These are phyloP conservation scores for Hyles lineata DNA, from an alignment of 2,888 invertebrate genomes.

Conservation along the genomic window DNA sequence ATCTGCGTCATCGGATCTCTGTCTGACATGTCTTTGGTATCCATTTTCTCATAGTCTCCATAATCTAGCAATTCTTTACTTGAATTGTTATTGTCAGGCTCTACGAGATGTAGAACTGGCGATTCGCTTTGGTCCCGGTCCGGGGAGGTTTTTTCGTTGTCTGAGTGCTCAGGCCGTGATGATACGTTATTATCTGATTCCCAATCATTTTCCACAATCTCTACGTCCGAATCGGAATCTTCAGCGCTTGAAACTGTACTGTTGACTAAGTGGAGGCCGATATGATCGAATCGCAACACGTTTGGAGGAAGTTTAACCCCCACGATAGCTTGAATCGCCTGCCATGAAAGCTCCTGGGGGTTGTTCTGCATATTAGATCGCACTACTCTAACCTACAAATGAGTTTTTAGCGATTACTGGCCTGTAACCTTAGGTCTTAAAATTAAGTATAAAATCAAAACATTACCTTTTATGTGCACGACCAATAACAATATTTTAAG, in stretches of 20 bases:
- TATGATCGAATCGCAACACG: constrained; percentile 83
- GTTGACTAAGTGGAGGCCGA: constrained; percentile 80
- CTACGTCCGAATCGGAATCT: constrained; percentile 82
- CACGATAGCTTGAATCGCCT: constrained; percentile 84
- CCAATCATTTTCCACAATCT: constrained; percentile 83
- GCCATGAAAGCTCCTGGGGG: constrained; percentile 86
- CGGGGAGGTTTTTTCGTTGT: constrained; percentile 77
- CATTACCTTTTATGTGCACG: constrained; percentile 77
- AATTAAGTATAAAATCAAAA: constrained; percentile 45
- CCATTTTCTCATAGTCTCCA: constrained; percentile 74
- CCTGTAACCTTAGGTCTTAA: constrained; percentile 49
- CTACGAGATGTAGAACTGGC: constrained; percentile 78
- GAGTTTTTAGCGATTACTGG: constrained; percentile 77
- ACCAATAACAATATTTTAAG: constrained; percentile 61
- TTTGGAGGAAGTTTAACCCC: constrained; percentile 84
- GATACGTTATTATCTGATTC: constrained; percentile 80
- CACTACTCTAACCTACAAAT: constrained; percentile 85
- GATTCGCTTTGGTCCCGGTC: constrained; percentile 78
- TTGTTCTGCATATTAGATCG: constrained; percentile 85
- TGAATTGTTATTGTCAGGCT: constrained; percentile 78
- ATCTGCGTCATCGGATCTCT: constrained; percentile 67
- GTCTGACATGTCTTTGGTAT: constrained; percentile 74
- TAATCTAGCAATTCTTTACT: constrained; percentile 72
- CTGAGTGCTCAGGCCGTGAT: constrained; percentile 77
- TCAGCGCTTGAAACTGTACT: constrained; percentile 77